Conservation (phyloP, 2,797 vertebrate species). For the Pyrrhura leucotis region DNA sequence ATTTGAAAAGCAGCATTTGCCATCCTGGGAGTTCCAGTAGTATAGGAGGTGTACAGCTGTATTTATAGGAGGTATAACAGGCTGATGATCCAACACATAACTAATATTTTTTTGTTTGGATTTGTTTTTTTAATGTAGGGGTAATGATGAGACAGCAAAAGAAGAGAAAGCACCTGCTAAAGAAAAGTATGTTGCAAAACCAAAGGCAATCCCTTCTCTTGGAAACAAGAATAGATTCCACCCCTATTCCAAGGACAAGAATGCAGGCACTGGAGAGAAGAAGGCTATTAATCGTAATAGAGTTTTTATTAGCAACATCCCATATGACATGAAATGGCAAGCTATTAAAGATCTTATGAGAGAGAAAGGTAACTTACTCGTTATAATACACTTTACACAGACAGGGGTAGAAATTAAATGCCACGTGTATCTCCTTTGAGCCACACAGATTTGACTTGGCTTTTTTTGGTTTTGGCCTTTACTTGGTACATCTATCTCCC, state of each 20-base stretch:
- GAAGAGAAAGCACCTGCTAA: conserved; percentile 88
- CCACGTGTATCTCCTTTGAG: conserved; percentile 59
- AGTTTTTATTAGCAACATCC: conserved; percentile 99
- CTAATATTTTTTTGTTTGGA: neutral
- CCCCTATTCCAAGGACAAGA: conserved; percentile 94
- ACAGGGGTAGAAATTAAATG: neutral
- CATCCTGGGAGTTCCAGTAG: neutral
- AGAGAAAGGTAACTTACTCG: conserved; percentile 93
- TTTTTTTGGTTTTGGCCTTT: conserved; percentile 56
- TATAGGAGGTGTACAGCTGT: neutral
- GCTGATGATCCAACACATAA: neutral
- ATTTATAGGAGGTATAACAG: neutral
- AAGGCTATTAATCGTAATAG: conserved; percentile 89
- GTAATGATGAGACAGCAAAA: conserved; percentile 79
- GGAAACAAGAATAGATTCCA: conserved; percentile 89
- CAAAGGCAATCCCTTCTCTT: conserved; percentile 75
- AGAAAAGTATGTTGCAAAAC: conserved; percentile 80
- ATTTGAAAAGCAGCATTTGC: neutral
- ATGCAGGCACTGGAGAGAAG: conserved; percentile 85
- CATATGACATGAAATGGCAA: conserved; percentile 99
- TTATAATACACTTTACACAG: conserved; percentile 32
- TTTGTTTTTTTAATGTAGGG: conserved; percentile 68
- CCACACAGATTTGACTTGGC: conserved; percentile 72
- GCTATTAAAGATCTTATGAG: conserved; percentile 99
- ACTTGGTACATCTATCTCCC: conserved; percentile 72